Evolutionary conservation across 2,888 invertebrate genomes (phyloP).

Genomic region (Hanleya hanleyi): DNA sequence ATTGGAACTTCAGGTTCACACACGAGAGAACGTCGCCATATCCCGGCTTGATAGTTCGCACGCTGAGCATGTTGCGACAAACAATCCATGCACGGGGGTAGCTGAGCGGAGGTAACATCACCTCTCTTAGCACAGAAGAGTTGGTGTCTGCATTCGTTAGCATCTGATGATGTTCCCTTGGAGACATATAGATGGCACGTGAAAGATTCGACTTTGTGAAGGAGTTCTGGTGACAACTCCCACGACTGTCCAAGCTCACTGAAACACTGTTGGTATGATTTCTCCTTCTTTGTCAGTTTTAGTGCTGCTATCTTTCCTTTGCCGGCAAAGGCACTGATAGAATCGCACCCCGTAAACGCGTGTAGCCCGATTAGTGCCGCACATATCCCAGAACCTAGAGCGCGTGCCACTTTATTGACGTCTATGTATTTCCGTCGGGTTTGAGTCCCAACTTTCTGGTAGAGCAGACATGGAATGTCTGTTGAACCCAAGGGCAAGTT

Average conservation of each 20-base stretch:
- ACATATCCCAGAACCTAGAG: conserved; percentile 19
- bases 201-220: conserved; percentile 21
- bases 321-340: conserved; percentile 26
- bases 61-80: conserved; percentile 22
- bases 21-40: conserved; percentile 28
- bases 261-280: background rate
- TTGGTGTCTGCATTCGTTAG: conserved; percentile 31
- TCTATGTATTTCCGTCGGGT: background rate
- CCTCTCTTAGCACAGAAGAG: conserved; percentile 29
- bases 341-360: conserved; percentile 31
- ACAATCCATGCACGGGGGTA: conserved; percentile 30
- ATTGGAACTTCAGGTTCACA: conserved; percentile 13
- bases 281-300: background rate
- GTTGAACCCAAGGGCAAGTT: conserved; percentile 26
- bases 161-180: conserved; percentile 9
- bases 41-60: conserved; percentile 39
- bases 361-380: conserved; percentile 25
- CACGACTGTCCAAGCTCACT: conserved; percentile 20
- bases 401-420: background rate
- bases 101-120: conserved; percentile 22
- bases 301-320: background rate
- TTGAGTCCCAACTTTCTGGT: background rate
- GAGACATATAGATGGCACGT: conserved; percentile 29
- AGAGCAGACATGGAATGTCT: conserved; percentile 1
- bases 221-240: conserved; percentile 21